Conservation (phyloP, 2,888 invertebrate species). For the Rugalucina vietnamica region DNA sequence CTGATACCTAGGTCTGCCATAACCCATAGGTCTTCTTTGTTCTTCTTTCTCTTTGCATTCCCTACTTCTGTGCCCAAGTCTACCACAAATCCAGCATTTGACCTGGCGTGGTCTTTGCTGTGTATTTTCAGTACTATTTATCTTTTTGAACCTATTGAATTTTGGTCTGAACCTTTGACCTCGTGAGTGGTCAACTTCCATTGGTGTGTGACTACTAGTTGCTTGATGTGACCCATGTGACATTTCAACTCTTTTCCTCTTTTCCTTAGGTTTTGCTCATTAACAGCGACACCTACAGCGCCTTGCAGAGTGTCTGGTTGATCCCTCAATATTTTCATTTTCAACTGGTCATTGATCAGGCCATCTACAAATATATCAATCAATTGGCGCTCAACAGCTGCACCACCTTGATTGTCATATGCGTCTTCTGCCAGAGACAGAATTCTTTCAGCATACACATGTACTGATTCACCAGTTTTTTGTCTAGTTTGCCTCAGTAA, state of each 20-base stretch:
- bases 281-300: not conserved
- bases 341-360: slow-evolving; percentile 6
- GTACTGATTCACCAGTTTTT: not conserved
- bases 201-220: not conserved
- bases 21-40: not conserved
- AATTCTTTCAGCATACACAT: slow-evolving; percentile 18
- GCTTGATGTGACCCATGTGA: not conserved
- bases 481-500: not conserved
- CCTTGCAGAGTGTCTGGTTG: slow-evolving; percentile 17
- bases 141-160: not conserved
- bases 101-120: not conserved
- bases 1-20: not conserved
- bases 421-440: slow-evolving; percentile 23
- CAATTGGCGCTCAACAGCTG: slow-evolving; percentile 19
- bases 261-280: slow-evolving; percentile 19
- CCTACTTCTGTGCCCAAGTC: not conserved
- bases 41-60: not conserved
- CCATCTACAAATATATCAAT: slow-evolving; percentile 27
- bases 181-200: not conserved
- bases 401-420: slow-evolving; percentile 4
- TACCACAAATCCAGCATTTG: not conserved
- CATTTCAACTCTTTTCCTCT: slow-evolving; percentile 10
- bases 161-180: not conserved
- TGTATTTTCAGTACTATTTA: not conserved
- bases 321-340: slow-evolving; percentile 23